phyloP scores from a whole-genome alignment of 2,888 invertebrate species.

The Automeris io region DNA sequence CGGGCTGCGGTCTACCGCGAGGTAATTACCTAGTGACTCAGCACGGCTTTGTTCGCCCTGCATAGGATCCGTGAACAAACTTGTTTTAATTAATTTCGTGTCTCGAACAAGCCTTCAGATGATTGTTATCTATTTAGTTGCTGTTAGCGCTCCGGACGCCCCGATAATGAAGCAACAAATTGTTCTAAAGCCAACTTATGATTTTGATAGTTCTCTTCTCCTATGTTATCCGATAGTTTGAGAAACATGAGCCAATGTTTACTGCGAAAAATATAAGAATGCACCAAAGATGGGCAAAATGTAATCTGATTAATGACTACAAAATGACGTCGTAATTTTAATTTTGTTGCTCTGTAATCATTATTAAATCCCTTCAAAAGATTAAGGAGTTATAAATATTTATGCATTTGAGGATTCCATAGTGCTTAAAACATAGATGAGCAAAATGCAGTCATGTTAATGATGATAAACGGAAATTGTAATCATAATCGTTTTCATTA shows the following conservation, averaged over 20 bases:
- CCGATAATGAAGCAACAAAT: slow-evolving; percentile 69
- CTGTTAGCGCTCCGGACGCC: slow-evolving; percentile 68
- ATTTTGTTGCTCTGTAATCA: no score
- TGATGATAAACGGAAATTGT: no score
- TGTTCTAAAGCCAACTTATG: slow-evolving; percentile 53
- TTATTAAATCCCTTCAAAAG: no score
- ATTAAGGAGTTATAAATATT: no score
- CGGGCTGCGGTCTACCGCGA: slow-evolving; percentile 49
- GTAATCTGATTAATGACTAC: no score
- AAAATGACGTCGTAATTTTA: no score
- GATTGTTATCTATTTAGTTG: slow-evolving; percentile 77
- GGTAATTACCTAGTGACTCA: slow-evolving; percentile 76
- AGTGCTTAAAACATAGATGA: no score
- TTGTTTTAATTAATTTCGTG: slow-evolving; percentile 78
- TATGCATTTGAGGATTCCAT: no score
- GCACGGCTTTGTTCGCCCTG: slow-evolving; percentile 72
- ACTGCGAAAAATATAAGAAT: no score
- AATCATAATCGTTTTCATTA: no score
- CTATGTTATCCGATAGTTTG: slow-evolving; percentile 1
- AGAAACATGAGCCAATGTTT: neutral
- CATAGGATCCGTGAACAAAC: slow-evolving; percentile 76
- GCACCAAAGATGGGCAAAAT: no score
- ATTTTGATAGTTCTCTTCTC: slow-evolving; percentile 33
- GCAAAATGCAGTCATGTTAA: no score
- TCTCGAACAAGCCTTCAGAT: slow-evolving; percentile 74